Evolutionary conservation across 2,888 invertebrate genomes (phyloP).

Genomic region (Caenorhabditis uteleia): DNA sequence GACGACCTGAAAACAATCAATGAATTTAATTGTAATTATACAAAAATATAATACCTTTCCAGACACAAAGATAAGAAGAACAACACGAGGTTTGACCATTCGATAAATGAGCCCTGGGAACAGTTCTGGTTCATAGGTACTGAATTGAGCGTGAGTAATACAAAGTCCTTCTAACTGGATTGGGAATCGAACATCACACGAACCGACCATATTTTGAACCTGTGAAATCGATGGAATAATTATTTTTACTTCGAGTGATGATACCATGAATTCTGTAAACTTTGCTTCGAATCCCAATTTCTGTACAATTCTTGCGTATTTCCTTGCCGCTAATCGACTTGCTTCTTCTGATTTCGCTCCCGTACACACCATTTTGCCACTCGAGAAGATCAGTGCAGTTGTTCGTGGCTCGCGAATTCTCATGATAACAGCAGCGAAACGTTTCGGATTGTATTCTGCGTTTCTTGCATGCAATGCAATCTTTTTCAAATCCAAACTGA

Average conservation of each 20-base stretch:
- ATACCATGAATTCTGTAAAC: conserved; percentile 69
- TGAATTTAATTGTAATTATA: too few relatives aligned
- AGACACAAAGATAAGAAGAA: conserved; percentile 95
- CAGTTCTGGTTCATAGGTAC: conserved; percentile 92
- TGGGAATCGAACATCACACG: conserved; percentile 85
- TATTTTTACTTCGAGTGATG: conserved; percentile 3
- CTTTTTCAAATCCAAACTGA: conserved; percentile 87
- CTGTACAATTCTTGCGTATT: conserved; percentile 83
- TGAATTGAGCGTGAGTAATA: conserved; percentile 82
- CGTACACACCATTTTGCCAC: conserved; percentile 87
- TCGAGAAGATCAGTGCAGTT: conserved; percentile 83
- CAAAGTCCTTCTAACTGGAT: conserved; percentile 82
- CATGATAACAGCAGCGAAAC: conserved; percentile 99
- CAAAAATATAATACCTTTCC: conserved; percentile 80
- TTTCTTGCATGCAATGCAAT: conserved; percentile 96
- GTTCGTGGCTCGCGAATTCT: conserved; percentile 82
- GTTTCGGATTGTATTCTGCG: conserved; percentile 98
- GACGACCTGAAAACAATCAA: conserved; percentile 75
- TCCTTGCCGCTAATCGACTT: conserved; percentile 76
- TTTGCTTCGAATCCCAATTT: conserved; percentile 79
- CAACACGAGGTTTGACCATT: conserved; percentile 86
- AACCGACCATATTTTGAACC: conserved; percentile 86
- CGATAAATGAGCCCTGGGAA: conserved; percentile 98
- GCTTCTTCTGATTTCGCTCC: conserved; percentile 85
- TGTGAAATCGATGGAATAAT: conserved; percentile 3